Conservation (phyloP, 2,888 invertebrate species). For the Prosapia bicincta region DNA sequence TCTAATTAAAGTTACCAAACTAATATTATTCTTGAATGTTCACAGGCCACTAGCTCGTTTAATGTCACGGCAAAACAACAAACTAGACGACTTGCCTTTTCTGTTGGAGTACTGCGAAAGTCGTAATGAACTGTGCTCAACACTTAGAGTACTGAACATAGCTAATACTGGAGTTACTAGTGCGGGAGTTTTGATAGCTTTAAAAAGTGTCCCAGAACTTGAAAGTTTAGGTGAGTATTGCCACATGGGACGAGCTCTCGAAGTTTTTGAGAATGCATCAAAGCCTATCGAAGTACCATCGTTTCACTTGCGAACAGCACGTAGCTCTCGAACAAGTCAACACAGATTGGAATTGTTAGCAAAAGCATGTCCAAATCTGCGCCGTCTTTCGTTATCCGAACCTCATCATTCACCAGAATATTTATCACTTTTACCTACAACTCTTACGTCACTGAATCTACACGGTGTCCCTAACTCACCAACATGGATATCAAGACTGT, state of each 20-base stretch:
- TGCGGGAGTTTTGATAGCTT: slow-evolving; percentile 45
- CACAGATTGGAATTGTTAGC: slow-evolving; percentile 45
- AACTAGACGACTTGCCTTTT: slow-evolving; percentile 37
- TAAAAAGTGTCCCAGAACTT: slow-evolving; percentile 45
- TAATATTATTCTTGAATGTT: too few relatives aligned
- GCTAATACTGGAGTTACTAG: slow-evolving; percentile 47
- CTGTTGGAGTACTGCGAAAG: slow-evolving; percentile 46
- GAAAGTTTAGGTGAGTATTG: slow-evolving; percentile 48
- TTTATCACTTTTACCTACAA: slow-evolving; percentile 43
- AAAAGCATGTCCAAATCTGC: slow-evolving; percentile 45
- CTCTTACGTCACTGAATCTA: slow-evolving; percentile 44
- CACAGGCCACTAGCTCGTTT: slow-evolving; percentile 10
- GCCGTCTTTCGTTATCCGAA: slow-evolving; percentile 46
- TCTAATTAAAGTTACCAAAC: too few relatives aligned
- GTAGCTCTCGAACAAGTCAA: slow-evolving; percentile 45
- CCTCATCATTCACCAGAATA: slow-evolving; percentile 47
- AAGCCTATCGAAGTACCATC: slow-evolving; percentile 36
- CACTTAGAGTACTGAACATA: slow-evolving; percentile 45
- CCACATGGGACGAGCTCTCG: slow-evolving; percentile 47
- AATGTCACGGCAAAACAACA: neutral
- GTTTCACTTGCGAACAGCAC: slow-evolving; percentile 45
- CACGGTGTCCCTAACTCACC: slow-evolving; percentile 45
- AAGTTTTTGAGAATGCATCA: slow-evolving; percentile 42
- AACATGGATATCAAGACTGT: slow-evolving; percentile 46
- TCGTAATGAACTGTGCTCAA: slow-evolving; percentile 46